Base-by-base conservation (phyloP, 1,140 invertebrate species). In the Bradysia coprophila region DNA sequence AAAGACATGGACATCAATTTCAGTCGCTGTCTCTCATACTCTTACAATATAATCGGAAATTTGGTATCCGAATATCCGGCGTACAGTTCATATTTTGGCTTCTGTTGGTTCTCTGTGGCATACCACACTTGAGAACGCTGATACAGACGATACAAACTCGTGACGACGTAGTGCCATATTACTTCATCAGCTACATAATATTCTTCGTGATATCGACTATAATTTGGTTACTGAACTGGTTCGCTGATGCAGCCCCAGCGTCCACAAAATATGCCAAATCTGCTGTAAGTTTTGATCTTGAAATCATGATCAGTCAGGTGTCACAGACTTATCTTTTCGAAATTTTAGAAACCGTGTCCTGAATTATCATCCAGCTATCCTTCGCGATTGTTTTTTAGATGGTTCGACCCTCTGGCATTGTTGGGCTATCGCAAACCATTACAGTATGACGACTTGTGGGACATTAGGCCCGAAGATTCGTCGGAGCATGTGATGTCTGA, bases 81-180 rank as follows among this genome's bases (percentile, higher is more conserved):
- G 67, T 88, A 38, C 63, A 88, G 48, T 91, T 92, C 56, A 61
- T 87, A 32, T 95, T 92, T 64, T 95, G 87, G 87, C 67, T 90
- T 21, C 55, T 88, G 3, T 54, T 84, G 36, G 59, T 66, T 4
- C 10, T 91, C 20, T 77, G 73, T 47, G 79, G 80, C 23, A 59
- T 78, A 45, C 66, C 85, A 15, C 78, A 79, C 50, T 81, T 83
- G 49, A 69, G 84, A 49, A 75, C 74, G 36, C 69, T 81, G 55
- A 63, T 83, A 28, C 57, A 66, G 5, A 46, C 54, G 33, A 61
- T 68, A 45, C 46, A 52, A 43, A 41, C 57, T 6, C 45, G 56
- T 38, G 40, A 41, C 13, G 22, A 41, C 3, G 49, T 54, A 21
- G 54, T 51, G 46, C 48, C 51, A 5, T 59, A 78, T 52, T 59